Evolutionary conservation across 2,888 invertebrate genomes (phyloP), one percentile per base, ranked within the genome.

Genomic region (Synanthedon myopaeformis): DNA sequence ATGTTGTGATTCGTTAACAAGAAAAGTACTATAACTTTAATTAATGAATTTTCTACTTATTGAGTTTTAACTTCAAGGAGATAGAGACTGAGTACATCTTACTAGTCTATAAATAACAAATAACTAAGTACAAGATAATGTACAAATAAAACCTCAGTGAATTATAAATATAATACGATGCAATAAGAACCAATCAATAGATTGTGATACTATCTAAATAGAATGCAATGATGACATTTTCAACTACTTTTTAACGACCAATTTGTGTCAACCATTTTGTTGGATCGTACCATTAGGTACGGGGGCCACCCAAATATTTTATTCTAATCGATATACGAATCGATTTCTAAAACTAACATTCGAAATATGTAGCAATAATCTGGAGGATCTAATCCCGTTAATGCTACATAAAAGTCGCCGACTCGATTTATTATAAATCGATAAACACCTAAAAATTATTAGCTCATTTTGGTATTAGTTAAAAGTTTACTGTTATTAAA

Each of bases 321-420:
- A 55, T 49, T 59, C 63, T 70, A 76, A 76, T 76, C 78, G 77
- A 77, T 77, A 64, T 59, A 60, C 72, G 69, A 74, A 79, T 78
- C 79, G 74, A 78, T 79, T 74, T 70, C 58, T 59, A 58, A 67
- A 72, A 58, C 57, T 59, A 58, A 70, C 66, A 70, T 75, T 72
- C 65, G 59, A 67, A 67, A 65, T 70, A 68, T 67, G 65, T 69
- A 69, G 58, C 67, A 56, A 55, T 62, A 63, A 76, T 79, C 75
- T 62, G 61, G 61, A 57, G 54, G 53, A 83, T 82, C 82, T 76
- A 76, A 78, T 79, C 78, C 66, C 73, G 70, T 80, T 76, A 72
- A 70, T 1, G 72, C 71, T 67, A 68, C 72, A 71, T 70, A 72
- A 77, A 76, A 76, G 76, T 65, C 60, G 63, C 76, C 77, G 74